These are phyloP conservation scores for Allacma fusca DNA, from an alignment of 2,888 invertebrate genomes.

Conservation along the genomic window DNA sequence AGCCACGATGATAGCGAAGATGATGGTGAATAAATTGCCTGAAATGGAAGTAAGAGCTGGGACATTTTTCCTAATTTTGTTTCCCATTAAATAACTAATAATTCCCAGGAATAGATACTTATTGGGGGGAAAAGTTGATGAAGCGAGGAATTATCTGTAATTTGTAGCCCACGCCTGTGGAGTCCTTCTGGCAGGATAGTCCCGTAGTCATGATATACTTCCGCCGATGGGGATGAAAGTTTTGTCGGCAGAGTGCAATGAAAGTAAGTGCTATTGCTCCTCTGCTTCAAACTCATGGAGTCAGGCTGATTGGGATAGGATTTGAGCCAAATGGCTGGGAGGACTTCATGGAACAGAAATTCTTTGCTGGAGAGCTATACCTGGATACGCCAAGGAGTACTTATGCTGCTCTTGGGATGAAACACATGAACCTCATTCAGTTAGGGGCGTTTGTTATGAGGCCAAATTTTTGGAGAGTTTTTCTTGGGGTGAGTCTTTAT, in stretches of 20 bases:
- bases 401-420: neutral
- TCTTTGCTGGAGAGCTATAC: constrained; percentile 69
- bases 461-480: neutral
- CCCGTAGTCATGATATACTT: neutral
- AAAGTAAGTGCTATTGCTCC: constrained; percentile 65
- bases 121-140: too few relatives aligned
- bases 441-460: neutral
- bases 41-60: neutral
- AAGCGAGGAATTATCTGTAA: too few relatives aligned
- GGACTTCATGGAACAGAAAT: constrained; percentile 72
- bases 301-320: constrained; percentile 67
- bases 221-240: constrained; percentile 19
- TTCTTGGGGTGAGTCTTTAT: too few relatives aligned
- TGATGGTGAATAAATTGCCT: neutral
- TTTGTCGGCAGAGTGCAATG: neutral
- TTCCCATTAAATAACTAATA: too few relatives aligned
- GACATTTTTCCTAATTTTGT: too few relatives aligned
- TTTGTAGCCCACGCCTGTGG: neutral
- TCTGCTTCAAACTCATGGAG: constrained; percentile 68
- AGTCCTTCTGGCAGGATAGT: neutral
- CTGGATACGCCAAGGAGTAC: constrained; percentile 49
- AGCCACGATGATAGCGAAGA: constrained; percentile 3
- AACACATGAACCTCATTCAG: neutral
- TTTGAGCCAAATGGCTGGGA: constrained; percentile 73
- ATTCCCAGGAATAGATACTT: too few relatives aligned